Base-by-base conservation (phyloP, 2,113 vertebrate species). In the Sigmodon hispidus region DNA sequence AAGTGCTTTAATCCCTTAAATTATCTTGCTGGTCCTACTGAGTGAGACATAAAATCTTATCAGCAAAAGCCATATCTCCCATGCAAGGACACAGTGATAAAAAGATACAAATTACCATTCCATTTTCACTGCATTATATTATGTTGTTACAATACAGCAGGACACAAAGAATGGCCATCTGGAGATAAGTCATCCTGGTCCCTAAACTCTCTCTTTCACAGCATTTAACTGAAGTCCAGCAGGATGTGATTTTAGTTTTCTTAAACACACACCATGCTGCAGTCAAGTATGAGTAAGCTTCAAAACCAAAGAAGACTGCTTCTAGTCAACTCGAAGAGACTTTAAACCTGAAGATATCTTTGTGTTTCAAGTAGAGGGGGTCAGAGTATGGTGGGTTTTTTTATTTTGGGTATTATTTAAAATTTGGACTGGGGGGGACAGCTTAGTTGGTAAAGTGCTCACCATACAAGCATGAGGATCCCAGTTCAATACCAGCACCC, bases 41-140 rank as follows among this genome's bases (percentile, higher is more conserved):
- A n/a, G n/a, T n/a, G n/a, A n/a, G n/a, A n/a, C n/a, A n/a, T 21
- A 10, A 31, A 45, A 17, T 45, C 59, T 45, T 63, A 63, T 31
- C 57, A 43, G 57, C n/a, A 43, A 81, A 26, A 52, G 21, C 13
- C 57, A 29, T 12, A 48, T n/a, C 77, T 90, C 83, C 50, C 29
- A 81, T 69, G 67, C 3, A 0, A 89, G 87, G 73, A 95, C 5
- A 43, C 93, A 94, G 79, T 93, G 94, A 90, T 93, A 91, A 72
- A 91, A 91, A 96, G 90, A 93, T 80, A 75, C 94, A 95, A 77
- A 76, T 95, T 55, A 70, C 73, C 43, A 26, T 91, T 87, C 76
- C 21, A 5, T 22, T n/a, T 36, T 19, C 36, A 59, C 59, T 7
- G 19, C 36, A 0, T 48, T 36, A 34, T 22, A 52, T 36, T n/a